phyloP scores from a whole-genome alignment of 2,797 vertebrate species.

The Okamejei kenojei region DNA sequence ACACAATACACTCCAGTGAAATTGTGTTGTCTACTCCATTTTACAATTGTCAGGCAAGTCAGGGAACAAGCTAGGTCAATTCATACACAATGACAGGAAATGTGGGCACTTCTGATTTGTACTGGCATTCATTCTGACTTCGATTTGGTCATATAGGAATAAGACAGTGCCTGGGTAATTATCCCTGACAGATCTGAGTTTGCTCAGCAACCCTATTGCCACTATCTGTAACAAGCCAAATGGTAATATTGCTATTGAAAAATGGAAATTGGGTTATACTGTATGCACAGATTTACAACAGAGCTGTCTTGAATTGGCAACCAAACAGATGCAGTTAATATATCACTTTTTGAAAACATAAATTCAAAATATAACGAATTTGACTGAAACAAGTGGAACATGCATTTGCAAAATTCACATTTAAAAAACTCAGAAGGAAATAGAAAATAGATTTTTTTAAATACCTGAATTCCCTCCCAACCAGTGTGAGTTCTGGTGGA shows the following conservation, averaged over 20 bases:
- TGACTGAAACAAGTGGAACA: not conserved
- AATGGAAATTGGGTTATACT: not conserved
- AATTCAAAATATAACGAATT: not conserved
- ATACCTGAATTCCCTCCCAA: not conserved
- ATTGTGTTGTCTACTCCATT: not conserved
- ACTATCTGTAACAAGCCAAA: constrained; percentile 10
- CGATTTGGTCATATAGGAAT: not conserved
- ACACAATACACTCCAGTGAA: not conserved
- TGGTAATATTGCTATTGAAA: not conserved
- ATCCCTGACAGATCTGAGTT: not conserved
- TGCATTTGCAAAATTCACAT: not conserved
- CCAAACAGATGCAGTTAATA: not conserved
- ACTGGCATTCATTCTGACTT: not conserved
- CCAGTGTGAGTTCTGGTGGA: not conserved
- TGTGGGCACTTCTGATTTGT: not conserved
- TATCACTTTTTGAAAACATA: not conserved
- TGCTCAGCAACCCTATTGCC: not conserved
- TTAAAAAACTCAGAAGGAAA: not conserved
- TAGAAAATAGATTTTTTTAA: not conserved
- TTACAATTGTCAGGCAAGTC: not conserved
- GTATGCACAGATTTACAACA: not conserved
- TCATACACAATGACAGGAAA: not conserved
- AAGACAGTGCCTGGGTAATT: not conserved
- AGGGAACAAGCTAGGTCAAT: not conserved
- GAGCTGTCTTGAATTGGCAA: not conserved